Percentiles rank a stretch among this genome's conserved stretches.
Evolutionary conservation across 2,888 invertebrate genomes (phyloP).

Genomic region (Amphimallon solstitiale): DNA sequence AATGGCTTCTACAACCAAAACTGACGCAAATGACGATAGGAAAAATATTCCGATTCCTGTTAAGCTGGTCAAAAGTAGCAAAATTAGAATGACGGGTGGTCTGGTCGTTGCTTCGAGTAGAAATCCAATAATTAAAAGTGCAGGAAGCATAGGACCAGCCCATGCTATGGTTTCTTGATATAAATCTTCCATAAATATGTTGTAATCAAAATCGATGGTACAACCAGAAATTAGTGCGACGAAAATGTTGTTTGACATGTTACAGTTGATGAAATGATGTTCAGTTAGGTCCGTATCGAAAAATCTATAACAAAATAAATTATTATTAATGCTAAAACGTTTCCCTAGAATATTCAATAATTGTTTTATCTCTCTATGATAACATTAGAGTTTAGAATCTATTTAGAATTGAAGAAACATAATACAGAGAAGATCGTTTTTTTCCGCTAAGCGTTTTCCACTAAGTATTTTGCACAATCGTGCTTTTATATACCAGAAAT

Average conservation of each 20-base stretch:
- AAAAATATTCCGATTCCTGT: constrained; percentile 67
- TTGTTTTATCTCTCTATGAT: too few relatives aligned
- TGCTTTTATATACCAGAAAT: too few relatives aligned
- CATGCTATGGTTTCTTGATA: constrained; percentile 59
- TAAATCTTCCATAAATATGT: constrained; percentile 68
- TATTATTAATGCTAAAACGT: too few relatives aligned
- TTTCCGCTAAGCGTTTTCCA: too few relatives aligned
- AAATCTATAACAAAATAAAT: constrained; percentile 65
- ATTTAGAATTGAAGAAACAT: too few relatives aligned
- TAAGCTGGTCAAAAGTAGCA: constrained; percentile 61
- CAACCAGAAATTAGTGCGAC: constrained; percentile 61
- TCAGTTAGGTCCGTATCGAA: constrained; percentile 74
- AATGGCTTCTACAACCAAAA: constrained; percentile 59
- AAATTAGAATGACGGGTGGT: constrained; percentile 55
- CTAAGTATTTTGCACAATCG: too few relatives aligned
- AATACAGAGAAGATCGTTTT: too few relatives aligned
- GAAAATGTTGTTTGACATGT: constrained; percentile 67
- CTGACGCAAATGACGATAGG: constrained; percentile 61
- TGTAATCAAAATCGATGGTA: constrained; percentile 66
- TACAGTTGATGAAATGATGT: constrained; percentile 71
- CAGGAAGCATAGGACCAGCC: constrained; percentile 64
- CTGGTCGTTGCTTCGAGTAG: constrained; percentile 55
- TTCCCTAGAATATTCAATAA: too few relatives aligned
- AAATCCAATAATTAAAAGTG: constrained; percentile 61
- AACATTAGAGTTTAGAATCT: too few relatives aligned